Evolutionary conservation across 1,140 invertebrate genomes (phyloP).

Genomic region (Mycetomoellerius zeteki): DNA sequence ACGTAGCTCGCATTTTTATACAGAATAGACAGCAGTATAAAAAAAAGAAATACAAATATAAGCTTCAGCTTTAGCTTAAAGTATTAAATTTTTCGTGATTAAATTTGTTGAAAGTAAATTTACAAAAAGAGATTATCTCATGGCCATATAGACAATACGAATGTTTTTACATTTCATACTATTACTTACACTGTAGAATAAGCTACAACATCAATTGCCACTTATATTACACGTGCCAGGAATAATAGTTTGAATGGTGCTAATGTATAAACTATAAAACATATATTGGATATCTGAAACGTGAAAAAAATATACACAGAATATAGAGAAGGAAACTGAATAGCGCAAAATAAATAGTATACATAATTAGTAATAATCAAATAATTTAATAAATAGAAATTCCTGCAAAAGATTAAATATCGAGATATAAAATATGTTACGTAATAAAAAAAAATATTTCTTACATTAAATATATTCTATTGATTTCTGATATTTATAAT

Average conservation of each 20-base stretch:
- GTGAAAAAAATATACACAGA: slow-evolving; percentile 79
- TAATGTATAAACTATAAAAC: slow-evolving; percentile 81
- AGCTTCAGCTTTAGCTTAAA: neutral
- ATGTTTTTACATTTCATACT: slow-evolving; percentile 69
- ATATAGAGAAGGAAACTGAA: slow-evolving; percentile 66
- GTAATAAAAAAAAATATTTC: slow-evolving; percentile 31
- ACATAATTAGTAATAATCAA: slow-evolving; percentile 25
- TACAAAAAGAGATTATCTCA: slow-evolving; percentile 40
- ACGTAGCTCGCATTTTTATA: slow-evolving; percentile 55
- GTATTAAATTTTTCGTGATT: slow-evolving; percentile 19
- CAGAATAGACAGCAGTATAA: slow-evolving; percentile 17
- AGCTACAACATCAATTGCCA: slow-evolving; percentile 77
- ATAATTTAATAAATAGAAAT: slow-evolving; percentile 30
- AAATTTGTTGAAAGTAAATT: slow-evolving; percentile 27
- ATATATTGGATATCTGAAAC: slow-evolving; percentile 81
- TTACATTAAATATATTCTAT: slow-evolving; percentile 68
- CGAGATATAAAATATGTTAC: slow-evolving; percentile 23
- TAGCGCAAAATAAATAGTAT: slow-evolving; percentile 65
- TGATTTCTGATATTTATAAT: slow-evolving; percentile 52
- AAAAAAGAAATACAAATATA: slow-evolving; percentile 2
- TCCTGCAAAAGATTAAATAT: slow-evolving; percentile 28
- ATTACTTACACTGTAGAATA: slow-evolving; percentile 79
- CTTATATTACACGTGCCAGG: slow-evolving; percentile 80
- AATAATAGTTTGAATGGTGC: slow-evolving; percentile 78
- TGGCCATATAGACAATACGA: slow-evolving; percentile 24